These are phyloP conservation scores for Larimichthys crocea DNA, from an alignment of 2,113 vertebrate species.

Conservation along the genomic window DNA sequence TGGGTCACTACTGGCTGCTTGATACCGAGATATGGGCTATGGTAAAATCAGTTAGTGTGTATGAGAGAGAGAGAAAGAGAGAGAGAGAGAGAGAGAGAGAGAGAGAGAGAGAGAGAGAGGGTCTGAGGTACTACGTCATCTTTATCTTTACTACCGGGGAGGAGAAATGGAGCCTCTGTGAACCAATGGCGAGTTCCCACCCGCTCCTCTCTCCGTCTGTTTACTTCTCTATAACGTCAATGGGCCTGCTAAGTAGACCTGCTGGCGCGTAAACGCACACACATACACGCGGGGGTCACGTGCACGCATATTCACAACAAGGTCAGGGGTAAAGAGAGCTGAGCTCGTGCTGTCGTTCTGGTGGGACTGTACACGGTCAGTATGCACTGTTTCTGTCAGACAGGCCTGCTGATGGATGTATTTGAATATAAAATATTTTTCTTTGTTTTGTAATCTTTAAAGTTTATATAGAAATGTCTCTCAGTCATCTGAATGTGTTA, in stretches of 20 bases:
- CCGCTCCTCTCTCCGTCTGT: slow-evolving; percentile 33
- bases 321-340: slow-evolving; percentile 33
- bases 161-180: slow-evolving; percentile 29
- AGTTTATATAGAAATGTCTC: no score
- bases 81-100: slow-evolving; percentile 35
- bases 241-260: slow-evolving; percentile 59
- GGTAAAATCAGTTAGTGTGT: slow-evolving; percentile 35
- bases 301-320: slow-evolving; percentile 1
- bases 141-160: slow-evolving; percentile 47
- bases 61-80: slow-evolving; percentile 39
- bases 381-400: no score
- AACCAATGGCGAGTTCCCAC: slow-evolving; percentile 45
- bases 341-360: not conserved
- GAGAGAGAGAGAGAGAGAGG: slow-evolving; percentile 33
- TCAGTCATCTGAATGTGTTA: no score
- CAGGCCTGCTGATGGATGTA: no score
- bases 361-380: no score
- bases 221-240: slow-evolving; percentile 66
- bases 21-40: slow-evolving; percentile 37
- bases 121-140: slow-evolving; percentile 39
- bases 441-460: not conserved
- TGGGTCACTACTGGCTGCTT: slow-evolving; percentile 32
- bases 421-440: no score
- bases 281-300: not conserved
- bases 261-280: slow-evolving; percentile 1